These are phyloP conservation scores for Limnephilus auricula DNA, from an alignment of 2,888 invertebrate species.

Conservation along the genomic window DNA sequence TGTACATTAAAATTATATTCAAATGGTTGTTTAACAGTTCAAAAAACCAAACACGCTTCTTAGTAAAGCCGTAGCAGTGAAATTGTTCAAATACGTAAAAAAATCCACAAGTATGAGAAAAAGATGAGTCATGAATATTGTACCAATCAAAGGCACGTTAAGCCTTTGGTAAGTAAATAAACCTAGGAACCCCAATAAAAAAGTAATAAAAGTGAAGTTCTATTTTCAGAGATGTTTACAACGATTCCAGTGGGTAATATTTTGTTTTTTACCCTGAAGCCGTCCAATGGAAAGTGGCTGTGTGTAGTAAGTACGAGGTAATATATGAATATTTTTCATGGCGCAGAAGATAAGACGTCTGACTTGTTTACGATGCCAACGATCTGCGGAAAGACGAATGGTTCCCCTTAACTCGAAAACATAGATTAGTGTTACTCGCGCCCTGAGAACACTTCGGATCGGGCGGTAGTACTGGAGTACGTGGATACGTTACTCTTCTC, in stretches of 20 bases:
- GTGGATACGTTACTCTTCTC: neutral
- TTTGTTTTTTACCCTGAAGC: neutral
- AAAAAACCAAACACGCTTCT: no score
- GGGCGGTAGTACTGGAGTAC: neutral
- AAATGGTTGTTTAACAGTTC: no score
- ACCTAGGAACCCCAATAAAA: neutral
- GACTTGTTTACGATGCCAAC: conserved; percentile 39
- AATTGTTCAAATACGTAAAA: no score
- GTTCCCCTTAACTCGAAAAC: conserved; percentile 40
- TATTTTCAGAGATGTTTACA: neutral
- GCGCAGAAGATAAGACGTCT: conserved; percentile 35
- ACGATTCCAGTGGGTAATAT: neutral
- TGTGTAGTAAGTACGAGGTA: neutral
- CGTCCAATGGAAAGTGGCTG: neutral
- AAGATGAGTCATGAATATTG: neutral
- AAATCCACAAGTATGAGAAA: neutral
- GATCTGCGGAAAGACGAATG: conserved; percentile 38
- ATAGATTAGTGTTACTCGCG: conserved; percentile 39
- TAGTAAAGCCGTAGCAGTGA: no score
- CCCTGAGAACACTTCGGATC: conserved; percentile 24
- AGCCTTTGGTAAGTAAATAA: neutral
- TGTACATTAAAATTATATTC: no score
- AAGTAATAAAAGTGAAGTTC: neutral
- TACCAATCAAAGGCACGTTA: neutral
- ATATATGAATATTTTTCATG: conserved; percentile 8